Conservation (phyloP, 2,888 invertebrate genomes). For the Pachliopta kotzebuea region DNA sequence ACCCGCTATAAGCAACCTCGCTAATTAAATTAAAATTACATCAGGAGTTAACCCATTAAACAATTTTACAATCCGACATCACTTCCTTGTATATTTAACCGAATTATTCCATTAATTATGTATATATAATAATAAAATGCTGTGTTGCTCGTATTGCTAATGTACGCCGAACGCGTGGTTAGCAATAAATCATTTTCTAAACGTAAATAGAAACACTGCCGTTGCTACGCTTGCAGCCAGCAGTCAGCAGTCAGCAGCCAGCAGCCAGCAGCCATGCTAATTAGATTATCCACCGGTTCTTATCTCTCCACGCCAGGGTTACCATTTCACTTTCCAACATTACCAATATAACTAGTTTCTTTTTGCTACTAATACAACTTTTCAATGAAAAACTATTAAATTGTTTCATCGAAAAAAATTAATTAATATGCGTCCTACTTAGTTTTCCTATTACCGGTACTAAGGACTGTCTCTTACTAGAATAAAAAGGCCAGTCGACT, state of each 20-base stretch:
- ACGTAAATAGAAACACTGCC: constrained; percentile 29
- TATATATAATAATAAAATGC: background rate
- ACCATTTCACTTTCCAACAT: constrained; percentile 14
- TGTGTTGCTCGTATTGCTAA: constrained; percentile 15
- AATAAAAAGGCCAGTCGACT: too few species aligned
- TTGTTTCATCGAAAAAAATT: too few species aligned
- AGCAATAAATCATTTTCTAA: constrained; percentile 33
- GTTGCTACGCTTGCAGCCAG: constrained; percentile 26
- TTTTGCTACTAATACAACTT: background rate
- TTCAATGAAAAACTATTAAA: background rate
- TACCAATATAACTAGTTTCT: background rate
- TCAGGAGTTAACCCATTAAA: too few species aligned
- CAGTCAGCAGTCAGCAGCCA: constrained; percentile 32
- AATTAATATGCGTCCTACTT: too few species aligned
- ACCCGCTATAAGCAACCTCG: too few species aligned
- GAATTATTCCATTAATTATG: constrained; percentile 1
- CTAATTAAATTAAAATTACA: too few species aligned
- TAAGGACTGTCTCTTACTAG: too few species aligned
- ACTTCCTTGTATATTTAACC: background rate
- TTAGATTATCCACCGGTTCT: constrained; percentile 35
- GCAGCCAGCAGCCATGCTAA: constrained; percentile 34
- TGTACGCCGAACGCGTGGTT: constrained; percentile 20
- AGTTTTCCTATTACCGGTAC: too few species aligned
- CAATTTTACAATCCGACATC: too few species aligned
- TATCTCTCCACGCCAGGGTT: constrained; percentile 12